These are phyloP conservation scores for Bombus turneri DNA, from an alignment of 1,140 invertebrate genomes.

Conservation along the genomic window DNA sequence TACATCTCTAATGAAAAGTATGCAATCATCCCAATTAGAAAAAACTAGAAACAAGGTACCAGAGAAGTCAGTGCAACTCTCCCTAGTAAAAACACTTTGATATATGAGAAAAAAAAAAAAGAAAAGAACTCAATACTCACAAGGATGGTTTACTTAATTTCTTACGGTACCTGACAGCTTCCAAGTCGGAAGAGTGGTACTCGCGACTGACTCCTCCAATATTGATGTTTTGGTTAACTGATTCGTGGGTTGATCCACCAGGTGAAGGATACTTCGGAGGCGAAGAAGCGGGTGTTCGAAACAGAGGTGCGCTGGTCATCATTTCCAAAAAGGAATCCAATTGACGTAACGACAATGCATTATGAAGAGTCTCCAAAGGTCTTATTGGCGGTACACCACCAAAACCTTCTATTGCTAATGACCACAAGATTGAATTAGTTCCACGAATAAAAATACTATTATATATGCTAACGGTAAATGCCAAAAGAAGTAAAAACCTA, in stretches of 20 bases:
- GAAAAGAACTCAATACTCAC: conserved; percentile 74
- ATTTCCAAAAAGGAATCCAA: conserved; percentile 93
- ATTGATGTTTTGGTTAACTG: conserved; percentile 72
- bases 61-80: too few relatives aligned
- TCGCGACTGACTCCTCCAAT: conserved; percentile 74
- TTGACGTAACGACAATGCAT: conserved; percentile 95
- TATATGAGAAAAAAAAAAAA: neutral
- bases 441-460: neutral
- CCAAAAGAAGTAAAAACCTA: neutral
- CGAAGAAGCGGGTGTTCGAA: conserved; percentile 88
- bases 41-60: neutral
- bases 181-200: conserved; percentile 82
- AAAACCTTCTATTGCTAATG: conserved; percentile 89
- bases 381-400: conserved; percentile 96
- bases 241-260: conserved; percentile 72
- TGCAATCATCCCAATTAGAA: neutral
- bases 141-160: conserved; percentile 76
- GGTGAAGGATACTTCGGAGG: conserved; percentile 86
- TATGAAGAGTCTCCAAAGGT: conserved; percentile 97
- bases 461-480: neutral
- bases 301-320: conserved; percentile 88
- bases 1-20: neutral
- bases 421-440: conserved; percentile 4
- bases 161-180: conserved; percentile 77
- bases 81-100: neutral